A percentile compares a stretch with the other conserved stretches of the same genome.
These are phyloP conservation scores for Microcebus griseorufus DNA, from an alignment of 2,113 vertebrate species.

Conservation along the genomic window DNA sequence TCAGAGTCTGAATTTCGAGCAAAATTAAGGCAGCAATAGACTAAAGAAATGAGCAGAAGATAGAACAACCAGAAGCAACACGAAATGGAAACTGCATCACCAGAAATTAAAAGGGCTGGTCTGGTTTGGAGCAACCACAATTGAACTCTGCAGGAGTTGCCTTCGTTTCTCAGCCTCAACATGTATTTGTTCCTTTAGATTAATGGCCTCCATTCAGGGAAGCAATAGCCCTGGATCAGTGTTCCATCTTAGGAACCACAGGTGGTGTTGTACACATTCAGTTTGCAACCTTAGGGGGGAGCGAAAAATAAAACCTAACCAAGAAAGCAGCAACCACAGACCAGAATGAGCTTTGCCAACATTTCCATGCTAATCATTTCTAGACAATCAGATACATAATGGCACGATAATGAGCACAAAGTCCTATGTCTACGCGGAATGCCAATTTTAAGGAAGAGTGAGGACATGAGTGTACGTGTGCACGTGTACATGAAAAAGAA, in stretches of 20 bases:
- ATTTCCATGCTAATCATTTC: conserved; percentile 78
- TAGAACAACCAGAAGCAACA: conserved; percentile 38
- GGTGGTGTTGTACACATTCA: conserved; percentile 77
- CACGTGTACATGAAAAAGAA: background rate
- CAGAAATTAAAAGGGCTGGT: background rate
- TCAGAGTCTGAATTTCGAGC: conserved; percentile 32
- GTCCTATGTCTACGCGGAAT: conserved; percentile 62
- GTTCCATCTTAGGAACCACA: conserved; percentile 79
- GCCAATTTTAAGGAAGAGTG: conserved; percentile 49
- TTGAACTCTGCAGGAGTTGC: conserved; percentile 47
- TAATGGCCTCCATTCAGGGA: conserved; percentile 72
- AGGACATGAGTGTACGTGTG: background rate
- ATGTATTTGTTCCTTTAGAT: conserved; percentile 75
- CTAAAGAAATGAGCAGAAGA: conserved; percentile 46
- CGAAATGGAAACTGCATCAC: conserved; percentile 47
- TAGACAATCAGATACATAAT: conserved; percentile 63
- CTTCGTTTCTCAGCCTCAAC: conserved; percentile 60
- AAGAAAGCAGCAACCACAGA: conserved; percentile 68
- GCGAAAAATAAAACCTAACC: conserved; percentile 78
- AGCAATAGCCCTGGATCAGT: conserved; percentile 72
- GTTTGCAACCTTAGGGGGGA: conserved; percentile 78
- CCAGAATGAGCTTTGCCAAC: conserved; percentile 73
- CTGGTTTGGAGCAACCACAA: conserved; percentile 60
- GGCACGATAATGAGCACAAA: conserved; percentile 57
- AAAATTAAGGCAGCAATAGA: conserved; percentile 50